Evolutionary conservation across 2,113 vertebrate species (phyloP), one percentile per base, ranked within the genome.

Genomic region (Euleptes europaea): DNA sequence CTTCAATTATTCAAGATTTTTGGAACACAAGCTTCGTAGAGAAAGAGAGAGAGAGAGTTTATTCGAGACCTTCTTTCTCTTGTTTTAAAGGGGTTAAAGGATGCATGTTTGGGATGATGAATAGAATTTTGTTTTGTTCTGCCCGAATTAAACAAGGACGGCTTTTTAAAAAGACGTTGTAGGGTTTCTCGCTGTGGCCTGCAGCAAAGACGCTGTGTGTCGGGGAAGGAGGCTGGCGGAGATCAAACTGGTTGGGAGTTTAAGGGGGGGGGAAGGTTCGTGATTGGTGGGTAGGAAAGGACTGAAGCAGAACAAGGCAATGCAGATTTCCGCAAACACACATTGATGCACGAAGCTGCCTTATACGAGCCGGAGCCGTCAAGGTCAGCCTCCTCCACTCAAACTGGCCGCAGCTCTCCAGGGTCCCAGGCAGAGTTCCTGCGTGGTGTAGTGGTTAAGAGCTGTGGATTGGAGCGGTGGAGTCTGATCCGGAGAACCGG

Each of bases 1-100:
- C 72, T 83, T 95, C 92, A 96, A 95, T 96, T 92, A 96, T 95
- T 95, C 92, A 96, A 88, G 85, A 76, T 40, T 54, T 89, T 51
- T 4, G 10, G 85, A 91, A 86, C 90, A 79, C 85, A 57, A 90
- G 86, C 88, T 38, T 77, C 40, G 0, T 23, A 49, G 72, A n/a
- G 14, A 57, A 67, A 14, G 35, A 3, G 42, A 7, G 31, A 15
- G 15, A 2, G 31, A 35, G 65, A 47, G 4, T 12, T 1, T 31
- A 72, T 47, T 0, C 0, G 84, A 71, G 90, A 72, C 71, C 35
- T 0, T 38, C 12, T 8, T 47, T 85, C 21, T n/a, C 21, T 21
- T 19, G 31, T n/a, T n/a, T 15, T 7, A 26, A 21, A 40, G 54
- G 19, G 19, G n/a, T 7, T 23, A 19, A 3, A 28, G 28, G 7